A percentile compares a stretch with the other conserved stretches of the same genome.
Evolutionary conservation across 2,888 invertebrate species (phyloP).

Genomic region (Hirtodrosophila trivittata): DNA sequence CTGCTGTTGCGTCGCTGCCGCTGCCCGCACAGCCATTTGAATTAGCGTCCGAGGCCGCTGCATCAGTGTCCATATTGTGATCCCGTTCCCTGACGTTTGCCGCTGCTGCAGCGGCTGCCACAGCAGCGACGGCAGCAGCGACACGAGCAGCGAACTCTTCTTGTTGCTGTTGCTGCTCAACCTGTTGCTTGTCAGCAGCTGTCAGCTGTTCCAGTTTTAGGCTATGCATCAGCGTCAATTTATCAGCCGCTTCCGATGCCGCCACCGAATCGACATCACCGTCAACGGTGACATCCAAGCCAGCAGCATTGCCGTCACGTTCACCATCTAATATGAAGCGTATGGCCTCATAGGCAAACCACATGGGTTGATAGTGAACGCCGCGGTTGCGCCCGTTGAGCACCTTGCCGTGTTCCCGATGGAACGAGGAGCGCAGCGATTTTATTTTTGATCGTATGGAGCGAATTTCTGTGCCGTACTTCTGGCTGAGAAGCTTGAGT

Average conservation of each 20-base stretch:
- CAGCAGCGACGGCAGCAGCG: constrained; percentile 68
- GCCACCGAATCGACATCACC: constrained; percentile 20
- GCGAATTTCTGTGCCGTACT: constrained; percentile 82
- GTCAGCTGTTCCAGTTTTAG: constrained; percentile 72
- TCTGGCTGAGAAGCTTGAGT: constrained; percentile 78
- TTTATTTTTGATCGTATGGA: constrained; percentile 83
- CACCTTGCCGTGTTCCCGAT: constrained; percentile 83
- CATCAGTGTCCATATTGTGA: constrained; percentile 44
- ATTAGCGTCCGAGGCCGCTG: constrained; percentile 47
- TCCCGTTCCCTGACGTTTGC: constrained; percentile 63
- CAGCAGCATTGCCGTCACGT: constrained; percentile 54
- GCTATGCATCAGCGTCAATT: constrained; percentile 68
- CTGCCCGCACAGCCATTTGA: constrained; percentile 50
- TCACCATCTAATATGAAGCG: constrained; percentile 82
- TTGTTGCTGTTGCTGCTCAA: constrained; percentile 44
- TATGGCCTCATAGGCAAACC: constrained; percentile 83
- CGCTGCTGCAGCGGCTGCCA: constrained; percentile 62
- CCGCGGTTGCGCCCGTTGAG: constrained; percentile 81
- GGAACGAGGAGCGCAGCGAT: constrained; percentile 82
- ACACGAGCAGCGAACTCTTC: constrained; percentile 65
- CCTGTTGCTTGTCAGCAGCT: constrained; percentile 48
- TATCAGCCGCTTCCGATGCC: constrained; percentile 63
- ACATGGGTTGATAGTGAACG: constrained; percentile 82
- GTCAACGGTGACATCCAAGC: constrained; percentile 34
- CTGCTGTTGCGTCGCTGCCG: constrained; percentile 37